Evolutionary conservation across 2,113 vertebrate species (phyloP), one percentile per base, ranked within the genome.

Genomic region (Cynocephalus volans): DNA sequence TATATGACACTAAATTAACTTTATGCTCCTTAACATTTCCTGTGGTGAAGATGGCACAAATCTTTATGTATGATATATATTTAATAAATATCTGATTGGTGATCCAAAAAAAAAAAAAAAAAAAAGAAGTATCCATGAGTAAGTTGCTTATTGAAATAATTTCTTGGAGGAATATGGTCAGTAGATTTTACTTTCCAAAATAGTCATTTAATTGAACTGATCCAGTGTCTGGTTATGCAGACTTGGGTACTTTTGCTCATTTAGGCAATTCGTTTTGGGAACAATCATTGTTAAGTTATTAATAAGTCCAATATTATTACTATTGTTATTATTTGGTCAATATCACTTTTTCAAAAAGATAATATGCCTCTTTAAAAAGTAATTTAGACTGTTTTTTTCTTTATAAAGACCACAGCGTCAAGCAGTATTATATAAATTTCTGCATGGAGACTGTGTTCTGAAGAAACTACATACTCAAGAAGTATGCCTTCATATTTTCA

Each of bases 131-230:
- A 88, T 94, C 28, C 70, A 88, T 80, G 60, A 92, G 17, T 81
- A 90, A 85, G 17, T 73, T 28, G 50, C 48, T 54, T 84, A 62
- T 36, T 82, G 93, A 96, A 97, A 90, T 87, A 0, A 92, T 95
- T 96, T 97, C 87, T 87, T 89, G 56, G 79, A 97, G 93, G 41
- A 90, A 52, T 93, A 50, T 94, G 54, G 92, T 96, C 91, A 77
- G 8, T 60, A 75, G n/a, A 67, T 97, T 97, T 97, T 96, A 65
- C 88, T 97, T 97, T 97, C 65, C 75, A 82, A 95, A 90, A 31
- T 24, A 17, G 90, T 90, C 79, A 92, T 92, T 84, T 92, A 93
- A 95, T 84, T 60, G 73, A 97, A 95, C 70, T 92, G 90, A 91
- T 17, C 5, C 28, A 88, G 12, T 65, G 45, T 97, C 97, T 90